Percentiles rank a stretch among this genome's conserved stretches.
These are phyloP conservation scores for Plutomurus gul DNA, from an alignment of 1,140 invertebrate species.

Conservation along the genomic window DNA sequence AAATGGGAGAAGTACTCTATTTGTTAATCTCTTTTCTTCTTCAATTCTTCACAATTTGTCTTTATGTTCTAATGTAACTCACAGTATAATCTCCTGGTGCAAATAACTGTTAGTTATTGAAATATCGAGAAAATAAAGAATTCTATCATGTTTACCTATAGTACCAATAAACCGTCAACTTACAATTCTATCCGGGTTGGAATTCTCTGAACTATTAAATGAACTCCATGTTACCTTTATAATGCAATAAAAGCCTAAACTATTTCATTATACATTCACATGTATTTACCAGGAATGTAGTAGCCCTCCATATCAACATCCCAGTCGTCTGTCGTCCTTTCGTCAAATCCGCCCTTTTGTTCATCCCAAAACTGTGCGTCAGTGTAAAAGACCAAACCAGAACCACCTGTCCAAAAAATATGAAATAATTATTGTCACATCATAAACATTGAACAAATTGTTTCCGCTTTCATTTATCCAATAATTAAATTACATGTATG, in stretches of 20 bases:
- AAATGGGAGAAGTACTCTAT: no score
- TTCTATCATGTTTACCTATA: no score
- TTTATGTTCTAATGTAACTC: not conserved
- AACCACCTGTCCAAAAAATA: constrained; percentile 57
- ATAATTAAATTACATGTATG: no score
- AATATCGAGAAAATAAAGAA: no score
- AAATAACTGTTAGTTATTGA: no score
- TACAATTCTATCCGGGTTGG: no score
- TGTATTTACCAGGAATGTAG: constrained; percentile 58
- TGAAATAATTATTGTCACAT: not conserved
- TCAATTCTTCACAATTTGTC: not conserved
- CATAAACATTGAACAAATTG: not conserved
- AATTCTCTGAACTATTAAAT: no score
- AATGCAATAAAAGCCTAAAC: not conserved
- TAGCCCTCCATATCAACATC: constrained; percentile 67
- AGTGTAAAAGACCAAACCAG: constrained; percentile 68
- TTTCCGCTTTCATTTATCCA: no score
- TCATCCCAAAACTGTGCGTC: constrained; percentile 66
- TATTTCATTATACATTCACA: not conserved
- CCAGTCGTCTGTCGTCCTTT: constrained; percentile 66
- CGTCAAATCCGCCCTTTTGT: constrained; percentile 65
- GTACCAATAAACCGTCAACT: no score
- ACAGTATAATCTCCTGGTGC: not conserved
- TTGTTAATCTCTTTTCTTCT: no score
- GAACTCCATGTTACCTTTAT: no score